Evolutionary conservation across 2,888 invertebrate genomes (phyloP).

Genomic region (Eremobia ochroleuca): DNA sequence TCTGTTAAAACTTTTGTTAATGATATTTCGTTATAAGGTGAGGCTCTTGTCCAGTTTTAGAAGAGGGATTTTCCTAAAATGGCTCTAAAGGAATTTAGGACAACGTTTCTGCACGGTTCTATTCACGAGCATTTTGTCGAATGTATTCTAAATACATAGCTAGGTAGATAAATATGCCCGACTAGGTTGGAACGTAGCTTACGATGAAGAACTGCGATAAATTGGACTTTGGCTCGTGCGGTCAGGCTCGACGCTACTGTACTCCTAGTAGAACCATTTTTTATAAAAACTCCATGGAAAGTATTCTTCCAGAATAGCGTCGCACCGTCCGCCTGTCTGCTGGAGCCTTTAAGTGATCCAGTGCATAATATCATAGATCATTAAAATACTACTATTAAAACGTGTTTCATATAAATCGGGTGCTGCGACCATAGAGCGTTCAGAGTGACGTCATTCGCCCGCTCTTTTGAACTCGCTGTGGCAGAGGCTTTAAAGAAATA

Average conservation of each 20-base stretch:
- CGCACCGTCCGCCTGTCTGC: neutral
- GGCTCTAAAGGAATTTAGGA: neutral
- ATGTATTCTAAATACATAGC: neutral
- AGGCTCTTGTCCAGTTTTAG: neutral
- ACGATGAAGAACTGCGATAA: neutral
- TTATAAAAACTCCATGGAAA: neutral
- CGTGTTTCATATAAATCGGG: neutral
- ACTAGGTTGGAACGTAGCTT: neutral
- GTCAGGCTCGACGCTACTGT: neutral
- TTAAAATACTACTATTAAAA: neutral
- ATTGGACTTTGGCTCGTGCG: neutral
- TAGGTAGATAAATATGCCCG: neutral
- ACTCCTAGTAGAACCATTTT: neutral
- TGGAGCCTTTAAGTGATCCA: neutral
- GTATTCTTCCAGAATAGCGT: neutral
- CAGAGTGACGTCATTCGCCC: slow-evolving; percentile 28
- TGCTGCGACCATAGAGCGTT: neutral
- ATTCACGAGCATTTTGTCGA: neutral
- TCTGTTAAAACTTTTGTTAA: neutral
- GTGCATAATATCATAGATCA: neutral
- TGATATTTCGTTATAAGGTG: neutral
- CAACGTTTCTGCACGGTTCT: neutral
- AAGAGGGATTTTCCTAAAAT: neutral
- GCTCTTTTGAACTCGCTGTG: slow-evolving; percentile 14
- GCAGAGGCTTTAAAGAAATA: slow-evolving; percentile 25